Evolutionary conservation across 2,888 invertebrate genomes (phyloP).

Genomic region (Eristalinus aeneus): DNA sequence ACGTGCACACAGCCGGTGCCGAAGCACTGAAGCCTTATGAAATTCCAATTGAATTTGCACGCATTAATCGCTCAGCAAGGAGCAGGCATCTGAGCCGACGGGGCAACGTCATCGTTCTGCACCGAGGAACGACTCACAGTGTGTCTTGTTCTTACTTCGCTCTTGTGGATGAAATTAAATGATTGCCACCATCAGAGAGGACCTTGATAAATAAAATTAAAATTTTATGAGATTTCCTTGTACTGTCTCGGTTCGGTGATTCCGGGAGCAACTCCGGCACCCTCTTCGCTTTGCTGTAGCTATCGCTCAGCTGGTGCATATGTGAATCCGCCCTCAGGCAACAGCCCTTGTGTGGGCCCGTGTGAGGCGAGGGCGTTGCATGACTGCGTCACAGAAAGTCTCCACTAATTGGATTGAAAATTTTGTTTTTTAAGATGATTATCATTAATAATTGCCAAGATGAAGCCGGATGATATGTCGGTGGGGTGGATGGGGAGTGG

Average conservation of each 20-base stretch:
- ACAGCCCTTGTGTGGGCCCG: background rate
- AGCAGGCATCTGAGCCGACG: slow-evolving; percentile 32
- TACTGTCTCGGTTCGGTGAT: slow-evolving; percentile 60
- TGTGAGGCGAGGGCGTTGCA: background rate
- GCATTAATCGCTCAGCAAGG: slow-evolving; percentile 25
- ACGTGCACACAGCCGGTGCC: background rate
- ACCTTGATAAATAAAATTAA: slow-evolving; percentile 64
- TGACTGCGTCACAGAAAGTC: background rate
- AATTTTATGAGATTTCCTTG: slow-evolving; percentile 66
- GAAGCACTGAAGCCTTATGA: background rate
- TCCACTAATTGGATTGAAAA: slow-evolving; percentile 45
- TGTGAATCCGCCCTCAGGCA: background rate
- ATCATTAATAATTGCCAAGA: slow-evolving; percentile 65
- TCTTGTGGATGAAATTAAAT: slow-evolving; percentile 58
- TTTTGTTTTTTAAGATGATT: slow-evolving; percentile 55
- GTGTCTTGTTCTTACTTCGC: slow-evolving; percentile 6
- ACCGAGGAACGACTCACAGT: slow-evolving; percentile 11
- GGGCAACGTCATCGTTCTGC: slow-evolving; percentile 8
- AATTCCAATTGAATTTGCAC: slow-evolving; percentile 58
- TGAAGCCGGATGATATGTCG: slow-evolving; percentile 43
- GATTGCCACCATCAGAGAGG: slow-evolving; percentile 47
- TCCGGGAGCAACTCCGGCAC: slow-evolving; percentile 10
- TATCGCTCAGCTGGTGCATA: slow-evolving; percentile 10
- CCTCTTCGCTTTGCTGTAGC: background rate
- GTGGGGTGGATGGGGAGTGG: slow-evolving; percentile 3